These are phyloP conservation scores for Cnemophilus loriae DNA, from an alignment of 2,113 vertebrate species.

Conservation along the genomic window DNA sequence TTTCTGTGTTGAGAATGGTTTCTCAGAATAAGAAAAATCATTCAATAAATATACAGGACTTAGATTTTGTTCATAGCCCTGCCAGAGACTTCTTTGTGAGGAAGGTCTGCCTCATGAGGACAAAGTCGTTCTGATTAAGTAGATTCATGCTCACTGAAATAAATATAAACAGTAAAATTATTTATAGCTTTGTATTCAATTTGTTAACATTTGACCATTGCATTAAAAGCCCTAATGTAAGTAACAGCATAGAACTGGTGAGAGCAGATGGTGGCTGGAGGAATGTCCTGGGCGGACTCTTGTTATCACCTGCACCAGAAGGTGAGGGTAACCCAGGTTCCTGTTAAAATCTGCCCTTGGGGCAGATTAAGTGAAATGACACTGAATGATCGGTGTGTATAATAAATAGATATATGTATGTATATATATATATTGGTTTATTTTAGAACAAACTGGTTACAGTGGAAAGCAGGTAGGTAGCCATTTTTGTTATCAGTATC, in stretches of 20 bases:
- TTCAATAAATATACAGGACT: background rate
- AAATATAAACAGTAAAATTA: background rate
- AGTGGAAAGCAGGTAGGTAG: no score
- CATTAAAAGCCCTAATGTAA: background rate
- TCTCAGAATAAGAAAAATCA: background rate
- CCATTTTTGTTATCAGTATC: background rate
- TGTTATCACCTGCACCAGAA: background rate
- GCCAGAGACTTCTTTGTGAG: background rate
- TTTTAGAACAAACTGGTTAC: background rate
- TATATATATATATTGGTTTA: background rate
- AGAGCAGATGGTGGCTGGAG: fast-evolving
- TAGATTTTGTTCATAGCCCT: background rate
- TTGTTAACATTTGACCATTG: background rate
- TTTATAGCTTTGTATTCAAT: background rate
- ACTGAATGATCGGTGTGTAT: background rate
- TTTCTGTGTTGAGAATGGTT: background rate
- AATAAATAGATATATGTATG: background rate
- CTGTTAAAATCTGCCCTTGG: background rate
- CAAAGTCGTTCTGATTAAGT: background rate
- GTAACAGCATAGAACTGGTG: background rate
- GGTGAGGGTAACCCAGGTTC: background rate
- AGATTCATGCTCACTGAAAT: background rate
- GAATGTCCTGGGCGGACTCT: background rate
- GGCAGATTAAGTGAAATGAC: background rate
- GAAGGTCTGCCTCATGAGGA: background rate